Percentiles rank a stretch among this genome's conserved stretches.
phyloP scores from a whole-genome alignment of 1,140 invertebrate genomes.

The Leptinotarsa lineolata region DNA sequence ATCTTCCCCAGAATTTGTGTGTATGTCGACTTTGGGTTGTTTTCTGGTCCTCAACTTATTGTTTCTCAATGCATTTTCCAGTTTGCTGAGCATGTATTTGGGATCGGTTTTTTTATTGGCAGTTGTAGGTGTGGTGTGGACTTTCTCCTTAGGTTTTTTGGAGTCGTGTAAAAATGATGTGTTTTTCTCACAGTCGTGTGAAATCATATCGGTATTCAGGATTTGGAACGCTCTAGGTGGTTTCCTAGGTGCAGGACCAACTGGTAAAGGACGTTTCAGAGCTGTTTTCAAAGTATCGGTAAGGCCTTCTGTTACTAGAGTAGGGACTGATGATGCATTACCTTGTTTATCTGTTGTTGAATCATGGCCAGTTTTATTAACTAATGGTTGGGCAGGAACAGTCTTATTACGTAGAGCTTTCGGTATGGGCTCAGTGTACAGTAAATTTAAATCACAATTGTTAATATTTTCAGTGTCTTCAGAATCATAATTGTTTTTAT shows the following conservation, averaged over 20 bases:
- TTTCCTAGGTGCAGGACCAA: slow-evolving; percentile 71
- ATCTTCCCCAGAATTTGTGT: slow-evolving; percentile 47
- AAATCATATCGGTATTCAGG: slow-evolving; percentile 40
- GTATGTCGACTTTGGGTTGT: slow-evolving; percentile 39
- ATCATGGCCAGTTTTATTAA: background rate
- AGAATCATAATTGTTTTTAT: slow-evolving; percentile 19
- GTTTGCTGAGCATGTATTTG: slow-evolving; percentile 64
- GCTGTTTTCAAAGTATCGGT: slow-evolving; percentile 66
- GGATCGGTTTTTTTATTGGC: slow-evolving; percentile 54
- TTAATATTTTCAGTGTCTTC: slow-evolving; percentile 18
- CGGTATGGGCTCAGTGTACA: slow-evolving; percentile 54
- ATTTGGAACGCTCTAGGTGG: slow-evolving; percentile 70
- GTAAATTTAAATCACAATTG: slow-evolving; percentile 40
- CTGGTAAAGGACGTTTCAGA: slow-evolving; percentile 65
- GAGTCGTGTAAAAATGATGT: slow-evolving; percentile 35
- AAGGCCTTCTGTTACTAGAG: slow-evolving; percentile 31
- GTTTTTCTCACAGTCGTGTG: slow-evolving; percentile 34
- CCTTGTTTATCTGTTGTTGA: too few relatives aligned
- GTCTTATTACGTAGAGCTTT: slow-evolving; percentile 51
- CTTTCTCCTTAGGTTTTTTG: slow-evolving; percentile 27
- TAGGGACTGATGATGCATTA: too few relatives aligned
- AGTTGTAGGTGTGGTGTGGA: slow-evolving; percentile 20
- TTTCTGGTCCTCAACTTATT: slow-evolving; percentile 54
- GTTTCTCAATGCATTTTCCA: slow-evolving; percentile 62
- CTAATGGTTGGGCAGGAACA: background rate